Conservation (phyloP, 2,888 invertebrate species). For the Notodonta dromedarius region DNA sequence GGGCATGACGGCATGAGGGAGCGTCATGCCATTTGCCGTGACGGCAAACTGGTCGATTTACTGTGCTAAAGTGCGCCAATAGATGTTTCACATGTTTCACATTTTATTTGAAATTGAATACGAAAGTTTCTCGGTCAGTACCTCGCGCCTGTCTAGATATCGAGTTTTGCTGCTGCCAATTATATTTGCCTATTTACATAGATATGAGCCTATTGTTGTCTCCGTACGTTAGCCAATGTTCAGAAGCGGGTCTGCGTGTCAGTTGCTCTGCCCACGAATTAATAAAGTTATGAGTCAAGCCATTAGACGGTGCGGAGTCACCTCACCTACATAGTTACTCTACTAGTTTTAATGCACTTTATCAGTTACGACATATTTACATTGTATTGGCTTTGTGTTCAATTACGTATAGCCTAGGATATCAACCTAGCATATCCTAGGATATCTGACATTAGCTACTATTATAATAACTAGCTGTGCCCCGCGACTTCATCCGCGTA, state of each 20-base stretch:
- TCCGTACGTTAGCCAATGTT: neutral
- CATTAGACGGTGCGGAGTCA: slow-evolving; percentile 16
- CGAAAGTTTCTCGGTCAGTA: neutral
- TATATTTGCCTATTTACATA: neutral
- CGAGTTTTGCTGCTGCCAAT: neutral
- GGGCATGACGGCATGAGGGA: no score
- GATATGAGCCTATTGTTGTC: slow-evolving; percentile 4
- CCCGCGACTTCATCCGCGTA: no score
- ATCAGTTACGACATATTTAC: slow-evolving; percentile 1
- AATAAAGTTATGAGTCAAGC: slow-evolving; percentile 28
- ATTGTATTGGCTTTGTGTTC: slow-evolving; percentile 1
- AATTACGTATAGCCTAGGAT: neutral
- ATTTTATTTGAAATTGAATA: no score
- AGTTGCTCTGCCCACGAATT: slow-evolving; percentile 27
- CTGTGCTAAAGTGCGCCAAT: no score
- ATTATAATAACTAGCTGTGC: no score
- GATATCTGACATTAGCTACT: neutral
- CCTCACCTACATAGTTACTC: slow-evolving; percentile 30
- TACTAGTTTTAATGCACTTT: slow-evolving; percentile 1
- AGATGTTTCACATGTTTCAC: no score
- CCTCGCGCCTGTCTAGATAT: neutral
- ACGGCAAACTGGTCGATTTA: no score
- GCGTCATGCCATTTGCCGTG: no score
- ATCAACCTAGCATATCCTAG: no score
- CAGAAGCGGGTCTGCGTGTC: slow-evolving; percentile 11